Base-by-base conservation (phyloP, 2,113 vertebrate species). In the Gasterosteus aculeatus region DNA sequence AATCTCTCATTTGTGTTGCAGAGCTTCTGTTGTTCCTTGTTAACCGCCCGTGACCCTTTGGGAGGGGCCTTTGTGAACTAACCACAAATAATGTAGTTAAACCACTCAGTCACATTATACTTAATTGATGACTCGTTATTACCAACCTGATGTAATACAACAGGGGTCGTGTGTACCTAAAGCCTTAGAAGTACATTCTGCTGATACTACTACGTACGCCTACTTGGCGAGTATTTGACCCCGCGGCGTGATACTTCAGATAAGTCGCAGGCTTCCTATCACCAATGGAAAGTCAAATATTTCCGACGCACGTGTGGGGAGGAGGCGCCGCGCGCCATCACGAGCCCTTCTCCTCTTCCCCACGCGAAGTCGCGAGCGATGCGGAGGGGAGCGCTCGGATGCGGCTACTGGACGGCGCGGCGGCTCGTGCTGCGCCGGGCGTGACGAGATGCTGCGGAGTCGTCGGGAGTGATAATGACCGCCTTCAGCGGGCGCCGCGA, bases 401-500 rank as follows among this genome's bases (percentile, higher is more conserved):
- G 89, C 82, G 81, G 83, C 75, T 60, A 69, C 63, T 75, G 82
- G 65, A 67, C 80, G 74, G 77, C 49, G 73, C 63, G 14, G 86
- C 73, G 73, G 69, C 72, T 63, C 75, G 19, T 15, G 73, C 5
- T 33, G 81, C 51, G 80, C 65, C 9, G 64, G 68, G 57, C 49
- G 41, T 47, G 81, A 77, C 69, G 82, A 60, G 57, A 41, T 65
- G 83, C 56, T 11, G 76, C 70, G 61, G 67, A 72, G 42, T 47
- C 7, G 47, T 11, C 18, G 57, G 56, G 60, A 44, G 62, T 11
- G 6, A 81, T 66, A 78, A 89, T 83, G 86, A 87, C 72, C 56
- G 86, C 70, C 73, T 85, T 85, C 54, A 77, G 82, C 77, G 79
- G 80, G 87, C 78, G 87, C 59, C 49, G 86, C 62, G 81, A 91